Evolutionary conservation across 23 tunicate genomes (phyloP).

Genomic region (Diplosoma virens): DNA sequence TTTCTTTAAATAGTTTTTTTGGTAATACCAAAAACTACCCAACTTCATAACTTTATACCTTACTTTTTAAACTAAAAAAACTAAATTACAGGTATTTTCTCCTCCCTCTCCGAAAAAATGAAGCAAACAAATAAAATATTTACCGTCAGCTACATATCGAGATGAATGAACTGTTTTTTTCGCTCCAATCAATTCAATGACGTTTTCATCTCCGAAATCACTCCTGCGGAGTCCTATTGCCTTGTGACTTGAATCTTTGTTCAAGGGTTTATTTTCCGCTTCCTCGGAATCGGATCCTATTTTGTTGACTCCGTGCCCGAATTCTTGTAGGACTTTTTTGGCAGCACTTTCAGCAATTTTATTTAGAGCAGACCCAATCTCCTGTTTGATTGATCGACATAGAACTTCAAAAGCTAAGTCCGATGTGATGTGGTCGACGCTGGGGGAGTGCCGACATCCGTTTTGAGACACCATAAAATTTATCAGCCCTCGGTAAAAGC

Average conservation of each 20-base stretch:
- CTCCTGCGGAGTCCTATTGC: too few relatives aligned
- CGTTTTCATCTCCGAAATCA: not conserved
- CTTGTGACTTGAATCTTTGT: not conserved
- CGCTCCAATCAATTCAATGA: not conserved
- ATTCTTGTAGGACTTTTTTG: conserved; percentile 34
- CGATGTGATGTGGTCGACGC: not conserved
- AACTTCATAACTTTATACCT: too few relatives aligned
- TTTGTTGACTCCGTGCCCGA: not conserved
- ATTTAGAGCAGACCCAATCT: conserved; percentile 32
- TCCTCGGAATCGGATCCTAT: too few relatives aligned
- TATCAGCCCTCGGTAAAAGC: conserved; percentile 23
- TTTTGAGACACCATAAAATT: conserved; percentile 22
- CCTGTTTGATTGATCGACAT: conserved; percentile 48
- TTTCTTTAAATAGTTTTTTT: too few relatives aligned
- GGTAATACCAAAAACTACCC: too few relatives aligned
- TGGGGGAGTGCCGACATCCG: not conserved
- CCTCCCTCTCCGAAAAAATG: too few relatives aligned
- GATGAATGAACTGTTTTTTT: not conserved
- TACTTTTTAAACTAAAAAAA: too few relatives aligned
- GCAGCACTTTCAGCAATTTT: conserved; percentile 53
- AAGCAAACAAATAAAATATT: too few relatives aligned
- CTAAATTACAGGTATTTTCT: too few relatives aligned
- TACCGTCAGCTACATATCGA: not conserved
- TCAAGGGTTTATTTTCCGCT: not conserved
- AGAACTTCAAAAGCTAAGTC: conserved; percentile 28